Conservation (phyloP, 2,888 invertebrate genomes). For the Acholoe squamosa region DNA sequence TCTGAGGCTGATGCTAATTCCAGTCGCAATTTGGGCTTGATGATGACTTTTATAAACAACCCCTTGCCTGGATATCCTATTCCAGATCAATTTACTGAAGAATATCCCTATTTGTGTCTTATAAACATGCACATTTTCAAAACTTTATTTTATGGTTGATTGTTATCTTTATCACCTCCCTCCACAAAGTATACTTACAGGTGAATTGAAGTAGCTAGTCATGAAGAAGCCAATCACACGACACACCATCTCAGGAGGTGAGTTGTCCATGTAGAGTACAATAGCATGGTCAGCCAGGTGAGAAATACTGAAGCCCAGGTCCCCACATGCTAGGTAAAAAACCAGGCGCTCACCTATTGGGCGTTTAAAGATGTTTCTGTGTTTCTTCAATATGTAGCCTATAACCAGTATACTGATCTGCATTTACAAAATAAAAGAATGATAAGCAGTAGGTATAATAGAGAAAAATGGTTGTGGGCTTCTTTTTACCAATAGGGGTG, state of each 20-base stretch:
- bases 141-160: too few species aligned
- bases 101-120: too few species aligned
- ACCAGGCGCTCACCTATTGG: conserved; percentile 61
- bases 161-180: too few species aligned
- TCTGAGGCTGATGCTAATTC: too few species aligned
- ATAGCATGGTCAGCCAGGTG: conserved; percentile 30
- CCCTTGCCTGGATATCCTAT: too few species aligned
- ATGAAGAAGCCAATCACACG: conserved; percentile 29
- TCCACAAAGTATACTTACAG: conserved; percentile 17
- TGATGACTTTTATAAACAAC: too few species aligned
- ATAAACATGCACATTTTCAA: too few species aligned
- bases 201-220: conserved; percentile 28
- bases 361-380: conserved; percentile 48
- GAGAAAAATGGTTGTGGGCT: not conserved
- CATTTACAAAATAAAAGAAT: not conserved
- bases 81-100: too few species aligned
- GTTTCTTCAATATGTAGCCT: conserved; percentile 28
- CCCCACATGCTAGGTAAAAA: conserved; percentile 51
- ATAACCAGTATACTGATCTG: conserved; percentile 32
- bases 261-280: conserved; percentile 18
- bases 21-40: too few species aligned
- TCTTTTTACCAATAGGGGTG: not conserved
- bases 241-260: not conserved
- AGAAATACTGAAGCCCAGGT: conserved; percentile 40
- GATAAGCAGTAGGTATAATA: not conserved